Base-by-base conservation (phyloP, 2,797 vertebrate genomes). In the Clamator glandarius region DNA sequence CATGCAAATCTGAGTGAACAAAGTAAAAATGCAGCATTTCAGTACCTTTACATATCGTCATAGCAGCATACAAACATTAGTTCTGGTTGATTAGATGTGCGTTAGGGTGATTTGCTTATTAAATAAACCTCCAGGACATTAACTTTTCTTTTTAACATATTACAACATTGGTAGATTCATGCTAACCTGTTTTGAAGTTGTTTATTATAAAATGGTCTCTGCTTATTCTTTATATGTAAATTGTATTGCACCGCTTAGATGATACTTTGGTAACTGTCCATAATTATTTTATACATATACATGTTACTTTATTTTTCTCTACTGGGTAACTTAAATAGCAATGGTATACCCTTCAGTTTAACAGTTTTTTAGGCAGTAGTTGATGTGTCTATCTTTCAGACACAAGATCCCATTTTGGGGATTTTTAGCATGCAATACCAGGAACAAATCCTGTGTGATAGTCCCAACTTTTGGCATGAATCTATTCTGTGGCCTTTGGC, bases 401-500 rank as follows among this genome's bases (percentile, higher is more conserved):
- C 9, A 52, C 1, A 4, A 66, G 44, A 78, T 28, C 77, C 39
- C 18, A 25, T 26, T 87, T 82, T 9, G 7, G 39, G 16, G 35
- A 68, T 24, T 48, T 64, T 58, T 66, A 73, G 55, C 6, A 18
- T 35, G 26, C 8, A 42, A 51, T 69, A 51, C 8, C 35, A 39
- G 62, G 61, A 79, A 79, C 25, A 41, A 83, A 57, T 25, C 29
- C 61, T 4, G 1, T 51, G 42, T 0, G 0, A 44, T 1, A 39
- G 13, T 39, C 39, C 26, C 41, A 66, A 0, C 6, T 66, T 61
- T 19, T 62, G 46, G 24, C 14, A 63, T 21, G 7, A 72, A 76
- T 48, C 18, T 20, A 36, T 62, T 46, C n/a, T 0, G 0, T 33
- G 63, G n/a, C 63, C 67, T 75, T 75, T 84, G 26, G 23, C 21